These are phyloP conservation scores for Acyrthosiphon pisum DNA, from an alignment of 1,140 invertebrate species.

Conservation along the genomic window DNA sequence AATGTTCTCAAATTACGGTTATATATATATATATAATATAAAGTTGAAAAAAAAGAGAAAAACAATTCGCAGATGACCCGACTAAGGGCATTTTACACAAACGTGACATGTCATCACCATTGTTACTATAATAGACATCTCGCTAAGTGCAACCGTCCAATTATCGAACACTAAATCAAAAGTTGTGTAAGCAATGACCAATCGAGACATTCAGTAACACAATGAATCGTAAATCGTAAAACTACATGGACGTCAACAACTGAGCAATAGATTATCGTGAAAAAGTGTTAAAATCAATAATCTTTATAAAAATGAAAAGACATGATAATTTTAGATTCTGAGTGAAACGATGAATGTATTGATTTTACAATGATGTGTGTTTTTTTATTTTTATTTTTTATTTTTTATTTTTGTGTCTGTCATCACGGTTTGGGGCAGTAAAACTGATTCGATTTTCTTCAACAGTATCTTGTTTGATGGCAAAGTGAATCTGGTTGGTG, in stretches of 20 bases:
- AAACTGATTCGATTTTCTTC: too few relatives aligned
- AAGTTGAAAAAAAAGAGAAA: neutral
- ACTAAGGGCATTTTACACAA: slow-evolving; percentile 25
- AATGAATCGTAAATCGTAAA: slow-evolving; percentile 16
- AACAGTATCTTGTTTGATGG: too few relatives aligned
- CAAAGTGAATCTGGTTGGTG: too few relatives aligned
- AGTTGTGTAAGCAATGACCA: neutral
- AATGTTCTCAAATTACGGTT: slow-evolving; percentile 19
- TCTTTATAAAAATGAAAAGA: neutral
- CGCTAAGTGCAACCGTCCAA: neutral
- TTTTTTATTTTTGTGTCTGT: too few relatives aligned
- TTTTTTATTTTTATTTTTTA: too few relatives aligned
- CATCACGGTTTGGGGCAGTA: too few relatives aligned
- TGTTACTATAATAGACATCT: neutral
- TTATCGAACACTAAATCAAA: neutral
- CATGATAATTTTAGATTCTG: neutral
- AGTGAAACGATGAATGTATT: too few relatives aligned
- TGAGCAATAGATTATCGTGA: neutral
- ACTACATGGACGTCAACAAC: neutral
- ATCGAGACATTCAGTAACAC: neutral
- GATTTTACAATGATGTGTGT: too few relatives aligned
- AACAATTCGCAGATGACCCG: neutral
- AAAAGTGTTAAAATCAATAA: neutral
- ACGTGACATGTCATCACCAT: slow-evolving; percentile 16
- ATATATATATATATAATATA: neutral